Percentiles rank a stretch among this genome's conserved stretches.
These are phyloP conservation scores for Eupithecia centaureata DNA, from an alignment of 2,888 invertebrate species.

Conservation along the genomic window DNA sequence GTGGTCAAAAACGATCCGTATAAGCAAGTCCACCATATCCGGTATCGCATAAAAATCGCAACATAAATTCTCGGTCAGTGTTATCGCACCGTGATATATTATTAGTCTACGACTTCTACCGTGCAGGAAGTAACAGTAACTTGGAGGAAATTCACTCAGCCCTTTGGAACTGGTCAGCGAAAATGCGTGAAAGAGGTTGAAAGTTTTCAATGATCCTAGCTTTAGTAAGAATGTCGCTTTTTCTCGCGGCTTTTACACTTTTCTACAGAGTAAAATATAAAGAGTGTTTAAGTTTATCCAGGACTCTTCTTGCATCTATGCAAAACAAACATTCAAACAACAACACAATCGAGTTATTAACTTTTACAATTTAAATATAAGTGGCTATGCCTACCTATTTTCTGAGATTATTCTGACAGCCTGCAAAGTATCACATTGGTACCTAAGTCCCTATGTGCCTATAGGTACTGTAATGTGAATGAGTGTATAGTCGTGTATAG, in stretches of 20 bases:
- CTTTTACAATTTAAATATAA: not conserved
- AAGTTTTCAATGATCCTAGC: not conserved
- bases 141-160: conserved; percentile 12
- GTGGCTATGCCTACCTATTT: too few species aligned
- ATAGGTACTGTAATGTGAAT: too few species aligned
- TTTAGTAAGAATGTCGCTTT: not conserved
- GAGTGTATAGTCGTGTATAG: too few species aligned
- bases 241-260: not conserved
- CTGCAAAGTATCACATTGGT: too few species aligned
- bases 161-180: not conserved
- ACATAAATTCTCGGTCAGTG: conserved; percentile 66
- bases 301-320: not conserved
- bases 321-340: not conserved
- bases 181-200: not conserved
- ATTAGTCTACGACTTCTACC: conserved; percentile 64
- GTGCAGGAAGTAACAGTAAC: conserved; percentile 15
- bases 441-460: too few species aligned
- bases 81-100: conserved; percentile 70
- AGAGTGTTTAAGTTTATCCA: not conserved
- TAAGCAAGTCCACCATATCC: conserved; percentile 36
- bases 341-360: too few species aligned
- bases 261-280: not conserved
- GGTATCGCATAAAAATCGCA: conserved; percentile 62
- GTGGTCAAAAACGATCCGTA: conserved; percentile 12
- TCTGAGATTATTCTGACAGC: too few species aligned